These are phyloP conservation scores for Glandiceps talaboti DNA, from an alignment of 53 echinoderm and acorn worm genomes.

Conservation along the genomic window DNA sequence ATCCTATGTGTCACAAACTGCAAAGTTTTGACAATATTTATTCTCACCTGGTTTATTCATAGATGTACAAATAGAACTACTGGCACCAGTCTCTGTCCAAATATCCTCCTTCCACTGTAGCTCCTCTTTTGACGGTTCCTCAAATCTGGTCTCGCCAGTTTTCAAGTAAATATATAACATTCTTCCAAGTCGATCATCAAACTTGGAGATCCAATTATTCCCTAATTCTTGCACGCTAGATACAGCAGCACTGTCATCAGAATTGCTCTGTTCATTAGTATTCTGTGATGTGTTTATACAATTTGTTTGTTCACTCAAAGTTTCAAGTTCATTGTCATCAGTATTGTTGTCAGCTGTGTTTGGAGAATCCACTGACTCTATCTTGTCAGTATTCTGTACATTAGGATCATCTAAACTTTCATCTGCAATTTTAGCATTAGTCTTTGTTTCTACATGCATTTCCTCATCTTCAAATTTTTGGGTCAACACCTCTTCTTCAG, in stretches of 20 bases:
- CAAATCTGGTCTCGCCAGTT: constrained; percentile 45
- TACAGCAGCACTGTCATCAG: neutral
- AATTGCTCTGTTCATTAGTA: neutral
- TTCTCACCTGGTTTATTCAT: neutral
- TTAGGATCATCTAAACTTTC: no score
- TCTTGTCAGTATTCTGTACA: no score
- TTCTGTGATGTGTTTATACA: neutral
- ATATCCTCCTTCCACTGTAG: neutral
- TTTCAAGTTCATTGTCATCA: neutral
- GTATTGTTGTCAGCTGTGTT: neutral
- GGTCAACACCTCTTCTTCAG: no score
- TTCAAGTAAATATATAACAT: constrained; percentile 44
- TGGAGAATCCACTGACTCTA: neutral
- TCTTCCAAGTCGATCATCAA: constrained; percentile 26
- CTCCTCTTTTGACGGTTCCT: constrained; percentile 18
- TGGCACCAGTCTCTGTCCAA: neutral
- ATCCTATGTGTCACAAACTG: no score
- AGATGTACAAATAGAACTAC: neutral
- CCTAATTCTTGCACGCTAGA: neutral
- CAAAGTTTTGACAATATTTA: no score
- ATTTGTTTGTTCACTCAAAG: neutral
- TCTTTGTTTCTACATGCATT: no score
- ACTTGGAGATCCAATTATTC: constrained; percentile 25
- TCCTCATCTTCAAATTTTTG: no score
- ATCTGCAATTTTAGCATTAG: no score